Percentiles rank a stretch among this genome's conserved stretches.
These are phyloP conservation scores for Limulus polyphemus DNA, from an alignment of 2,888 invertebrate species.

Conservation along the genomic window DNA sequence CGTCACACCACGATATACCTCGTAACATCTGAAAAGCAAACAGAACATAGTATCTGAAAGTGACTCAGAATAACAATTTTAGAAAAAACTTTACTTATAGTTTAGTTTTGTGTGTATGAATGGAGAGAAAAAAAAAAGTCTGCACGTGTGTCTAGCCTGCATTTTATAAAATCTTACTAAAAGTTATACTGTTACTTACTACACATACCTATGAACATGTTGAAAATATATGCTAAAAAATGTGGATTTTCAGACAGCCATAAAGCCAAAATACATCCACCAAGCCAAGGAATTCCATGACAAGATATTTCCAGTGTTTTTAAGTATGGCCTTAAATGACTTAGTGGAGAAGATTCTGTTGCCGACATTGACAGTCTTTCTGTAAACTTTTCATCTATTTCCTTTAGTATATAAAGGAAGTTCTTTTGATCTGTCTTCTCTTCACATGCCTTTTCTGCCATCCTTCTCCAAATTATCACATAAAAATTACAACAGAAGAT, in stretches of 20 bases:
- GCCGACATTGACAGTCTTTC: conserved; percentile 14
- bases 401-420: neutral
- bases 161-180: no score
- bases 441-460: no score
- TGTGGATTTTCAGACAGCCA: conserved; percentile 57
- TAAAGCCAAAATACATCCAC: conserved; percentile 57
- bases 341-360: conserved; percentile 10
- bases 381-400: conserved; percentile 15
- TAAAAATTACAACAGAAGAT: no score
- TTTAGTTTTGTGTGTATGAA: no score
- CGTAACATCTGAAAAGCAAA: no score
- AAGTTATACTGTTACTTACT: neutral
- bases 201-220: conserved; percentile 61
- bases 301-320: conserved; percentile 57
- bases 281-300: conserved; percentile 75
- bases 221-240: conserved; percentile 67
- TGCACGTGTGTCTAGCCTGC: no score
- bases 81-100: no score
- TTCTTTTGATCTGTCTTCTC: conserved; percentile 3
- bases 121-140: no score
- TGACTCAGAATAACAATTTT: no score
- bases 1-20: no score
- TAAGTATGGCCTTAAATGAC: conserved; percentile 38
- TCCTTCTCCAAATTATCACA: no score
- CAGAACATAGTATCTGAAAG: no score